Evolutionary conservation across 2,113 vertebrate species (phyloP).

Genomic region (Porphyrio hochstetteri): DNA sequence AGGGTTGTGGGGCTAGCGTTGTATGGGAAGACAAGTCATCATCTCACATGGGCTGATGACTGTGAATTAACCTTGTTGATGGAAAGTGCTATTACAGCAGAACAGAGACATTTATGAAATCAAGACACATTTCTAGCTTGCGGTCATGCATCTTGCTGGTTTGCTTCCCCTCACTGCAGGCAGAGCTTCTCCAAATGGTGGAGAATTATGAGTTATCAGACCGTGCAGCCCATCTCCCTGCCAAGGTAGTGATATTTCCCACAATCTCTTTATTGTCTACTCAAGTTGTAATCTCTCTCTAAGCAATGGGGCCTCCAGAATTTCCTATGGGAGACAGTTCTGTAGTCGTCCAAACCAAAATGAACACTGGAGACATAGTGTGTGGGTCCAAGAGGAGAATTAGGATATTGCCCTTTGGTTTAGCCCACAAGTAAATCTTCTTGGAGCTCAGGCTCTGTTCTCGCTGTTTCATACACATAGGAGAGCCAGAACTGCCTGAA

Average conservation of each 20-base stretch:
- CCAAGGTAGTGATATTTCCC: neutral
- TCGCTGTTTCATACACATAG: neutral
- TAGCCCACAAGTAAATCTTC: neutral
- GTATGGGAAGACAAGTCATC: too few species aligned
- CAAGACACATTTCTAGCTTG: neutral
- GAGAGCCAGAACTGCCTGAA: constrained; percentile 3
- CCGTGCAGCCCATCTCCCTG: neutral
- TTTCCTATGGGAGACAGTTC: neutral
- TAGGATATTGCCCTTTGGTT: neutral
- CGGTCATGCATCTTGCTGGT: neutral
- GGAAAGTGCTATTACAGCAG: neutral
- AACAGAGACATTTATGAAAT: neutral
- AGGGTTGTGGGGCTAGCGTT: neutral
- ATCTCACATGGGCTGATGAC: neutral
- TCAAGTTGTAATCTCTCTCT: neutral
- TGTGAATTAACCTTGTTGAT: neutral
- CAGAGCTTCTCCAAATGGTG: neutral
- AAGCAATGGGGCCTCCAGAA: neutral
- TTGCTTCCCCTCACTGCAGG: neutral
- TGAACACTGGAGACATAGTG: neutral
- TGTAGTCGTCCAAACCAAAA: neutral
- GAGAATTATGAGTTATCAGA: neutral
- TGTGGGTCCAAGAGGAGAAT: neutral
- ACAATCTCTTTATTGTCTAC: neutral
- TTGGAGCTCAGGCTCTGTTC: neutral